Conservation (phyloP, 2,797 vertebrate species). For the Labroides dimidiatus region DNA sequence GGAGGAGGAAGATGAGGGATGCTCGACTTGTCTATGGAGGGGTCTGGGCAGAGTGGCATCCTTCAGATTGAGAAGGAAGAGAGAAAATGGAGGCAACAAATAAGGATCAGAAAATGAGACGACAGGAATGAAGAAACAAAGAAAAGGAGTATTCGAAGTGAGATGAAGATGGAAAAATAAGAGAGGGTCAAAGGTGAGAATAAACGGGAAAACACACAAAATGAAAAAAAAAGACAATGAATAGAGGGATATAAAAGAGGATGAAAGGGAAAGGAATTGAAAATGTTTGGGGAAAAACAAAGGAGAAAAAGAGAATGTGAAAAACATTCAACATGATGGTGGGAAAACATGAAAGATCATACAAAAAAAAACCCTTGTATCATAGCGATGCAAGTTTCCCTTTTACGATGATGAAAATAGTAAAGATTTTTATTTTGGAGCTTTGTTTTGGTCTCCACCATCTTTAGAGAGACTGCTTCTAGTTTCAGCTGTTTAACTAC, state of each 20-base stretch:
- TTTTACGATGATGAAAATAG: not conserved
- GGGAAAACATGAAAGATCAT: not conserved
- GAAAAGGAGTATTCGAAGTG: too few relatives aligned
- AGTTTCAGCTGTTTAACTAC: too few relatives aligned
- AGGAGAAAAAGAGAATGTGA: not conserved
- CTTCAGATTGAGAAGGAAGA: constrained; percentile 65
- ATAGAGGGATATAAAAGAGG: constrained; percentile 8
- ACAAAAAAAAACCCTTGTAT: not conserved
- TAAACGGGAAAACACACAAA: not conserved
- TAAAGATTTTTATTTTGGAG: too few relatives aligned
- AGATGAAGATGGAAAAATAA: too few relatives aligned
- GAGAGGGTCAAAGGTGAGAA: not conserved
- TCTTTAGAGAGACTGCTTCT: too few relatives aligned
- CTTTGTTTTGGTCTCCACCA: too few relatives aligned
- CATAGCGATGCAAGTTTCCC: not conserved
- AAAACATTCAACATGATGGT: not conserved
- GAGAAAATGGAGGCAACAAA: not conserved
- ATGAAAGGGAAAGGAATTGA: not conserved
- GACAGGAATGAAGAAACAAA: too few relatives aligned
- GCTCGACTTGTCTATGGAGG: constrained; percentile 55
- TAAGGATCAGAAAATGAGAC: too few relatives aligned
- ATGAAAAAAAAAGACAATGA: not conserved
- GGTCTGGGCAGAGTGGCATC: constrained; percentile 58
- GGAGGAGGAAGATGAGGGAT: constrained; percentile 44
- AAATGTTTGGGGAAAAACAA: not conserved